Evolutionary conservation across 37 sponge, comb jelly and placozoan species (phyloP).

Genomic region (Halichondria panicea): DNA sequence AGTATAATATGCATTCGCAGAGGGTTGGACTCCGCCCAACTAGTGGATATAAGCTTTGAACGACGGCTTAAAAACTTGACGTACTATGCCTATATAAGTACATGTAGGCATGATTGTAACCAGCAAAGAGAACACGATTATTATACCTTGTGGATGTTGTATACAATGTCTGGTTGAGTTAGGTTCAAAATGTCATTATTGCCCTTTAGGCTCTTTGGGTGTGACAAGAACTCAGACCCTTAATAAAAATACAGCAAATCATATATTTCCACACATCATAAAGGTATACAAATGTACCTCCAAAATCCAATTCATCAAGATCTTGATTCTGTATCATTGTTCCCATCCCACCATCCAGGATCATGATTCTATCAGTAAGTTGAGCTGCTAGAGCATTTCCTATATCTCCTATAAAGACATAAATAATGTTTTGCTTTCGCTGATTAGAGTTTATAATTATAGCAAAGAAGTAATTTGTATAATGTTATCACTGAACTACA

Average conservation of each 20-base stretch:
- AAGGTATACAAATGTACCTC: conserved; percentile 60
- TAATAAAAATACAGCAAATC: neutral
- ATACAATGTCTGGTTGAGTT: conserved; percentile 90
- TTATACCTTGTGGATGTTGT: conserved; percentile 91
- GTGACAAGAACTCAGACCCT: conserved; percentile 75
- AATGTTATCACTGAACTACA: too few species aligned
- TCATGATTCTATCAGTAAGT: conserved; percentile 83
- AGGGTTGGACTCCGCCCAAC: too few species aligned
- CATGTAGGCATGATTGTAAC: too few species aligned
- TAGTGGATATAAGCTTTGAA: too few species aligned
- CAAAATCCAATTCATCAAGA: conserved; percentile 88
- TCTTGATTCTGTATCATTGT: conserved; percentile 92
- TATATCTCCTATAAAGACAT: conserved; percentile 13
- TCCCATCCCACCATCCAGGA: conserved; percentile 98
- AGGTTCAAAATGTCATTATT: conserved; percentile 95
- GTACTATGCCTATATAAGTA: too few species aligned
- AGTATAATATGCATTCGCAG: too few species aligned
- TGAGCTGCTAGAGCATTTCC: conserved; percentile 43
- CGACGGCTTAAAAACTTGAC: too few species aligned
- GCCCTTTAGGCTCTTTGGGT: conserved; percentile 87
- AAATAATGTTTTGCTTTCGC: too few species aligned
- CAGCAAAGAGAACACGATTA: too few species aligned
- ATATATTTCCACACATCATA: neutral
- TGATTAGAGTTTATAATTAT: too few species aligned
- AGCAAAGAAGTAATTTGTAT: too few species aligned